Conservation (phyloP, 1,140 invertebrate genomes). For the Brachionus asplanchnoidis region DNA sequence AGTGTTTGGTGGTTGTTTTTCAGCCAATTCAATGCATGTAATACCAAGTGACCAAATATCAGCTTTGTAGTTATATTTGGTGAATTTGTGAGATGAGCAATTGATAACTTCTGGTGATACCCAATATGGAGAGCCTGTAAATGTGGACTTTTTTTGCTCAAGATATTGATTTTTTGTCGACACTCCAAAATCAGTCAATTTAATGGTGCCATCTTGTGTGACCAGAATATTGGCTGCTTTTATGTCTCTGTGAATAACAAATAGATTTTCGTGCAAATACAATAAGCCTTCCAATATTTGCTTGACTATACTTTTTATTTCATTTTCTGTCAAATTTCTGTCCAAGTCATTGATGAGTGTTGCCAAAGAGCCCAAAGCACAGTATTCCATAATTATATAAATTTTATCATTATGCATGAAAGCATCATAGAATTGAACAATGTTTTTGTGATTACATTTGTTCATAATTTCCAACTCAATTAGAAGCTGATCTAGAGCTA, state of each 20-base stretch:
- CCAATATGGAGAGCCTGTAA: constrained; percentile 97
- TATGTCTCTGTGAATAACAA: constrained; percentile 85
- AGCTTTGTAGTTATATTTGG: constrained; percentile 70
- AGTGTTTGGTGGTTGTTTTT: constrained; percentile 97
- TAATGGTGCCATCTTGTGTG: constrained; percentile 93
- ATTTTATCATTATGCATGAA: constrained; percentile 35
- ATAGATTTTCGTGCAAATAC: constrained; percentile 75
- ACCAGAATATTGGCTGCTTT: constrained; percentile 98
- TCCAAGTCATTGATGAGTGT: constrained; percentile 76
- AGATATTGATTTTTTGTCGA: constrained; percentile 72
- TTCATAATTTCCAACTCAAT: constrained; percentile 97
- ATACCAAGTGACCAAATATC: constrained; percentile 85
- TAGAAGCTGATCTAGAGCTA: constrained; percentile 93
- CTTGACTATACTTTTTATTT: constrained; percentile 89
- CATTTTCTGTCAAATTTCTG: constrained; percentile 70
- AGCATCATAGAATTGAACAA: constrained; percentile 31
- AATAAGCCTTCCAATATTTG: constrained; percentile 68
- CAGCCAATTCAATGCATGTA: constrained; percentile 96
- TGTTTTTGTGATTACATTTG: constrained; percentile 80
- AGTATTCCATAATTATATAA: constrained; percentile 69
- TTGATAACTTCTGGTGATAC: constrained; percentile 77
- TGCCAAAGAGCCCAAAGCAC: constrained; percentile 93
- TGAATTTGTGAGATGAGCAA: constrained; percentile 16
- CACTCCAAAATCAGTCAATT: constrained; percentile 64
- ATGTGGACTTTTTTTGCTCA: constrained; percentile 63